Percentiles rank a stretch among this genome's conserved stretches.
These are phyloP conservation scores for Apocrypta bakeri DNA, from an alignment of 1,140 invertebrate genomes.

Conservation along the genomic window DNA sequence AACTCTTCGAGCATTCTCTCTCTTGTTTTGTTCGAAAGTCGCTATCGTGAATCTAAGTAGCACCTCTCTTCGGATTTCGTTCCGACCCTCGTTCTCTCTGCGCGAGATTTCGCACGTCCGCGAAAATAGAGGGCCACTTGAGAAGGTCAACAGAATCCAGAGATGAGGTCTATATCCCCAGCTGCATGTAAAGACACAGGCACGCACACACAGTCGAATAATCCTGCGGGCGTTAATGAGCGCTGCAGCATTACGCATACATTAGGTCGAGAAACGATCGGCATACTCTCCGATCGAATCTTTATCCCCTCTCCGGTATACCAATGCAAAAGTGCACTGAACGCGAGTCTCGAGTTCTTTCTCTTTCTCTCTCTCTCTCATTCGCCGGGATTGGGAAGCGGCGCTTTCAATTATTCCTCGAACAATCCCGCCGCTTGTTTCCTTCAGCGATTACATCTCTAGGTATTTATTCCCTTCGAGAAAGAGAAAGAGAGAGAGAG, in stretches of 20 bases:
- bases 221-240: constrained; percentile 69
- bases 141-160: constrained; percentile 51
- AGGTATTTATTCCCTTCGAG: constrained; percentile 70
- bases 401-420: constrained; percentile 75
- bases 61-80: background rate
- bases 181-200: background rate
- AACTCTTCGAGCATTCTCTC: background rate
- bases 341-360: constrained; percentile 5
- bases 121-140: constrained; percentile 30
- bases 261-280: constrained; percentile 69
- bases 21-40: background rate
- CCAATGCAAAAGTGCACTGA: constrained; percentile 30
- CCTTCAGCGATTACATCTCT: constrained; percentile 74
- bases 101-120: constrained; percentile 27
- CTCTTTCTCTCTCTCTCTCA: constrained; percentile 33
- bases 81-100: background rate
- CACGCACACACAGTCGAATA: background rate
- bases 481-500: background rate
- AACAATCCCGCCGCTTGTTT: constrained; percentile 75
- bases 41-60: constrained; percentile 6
- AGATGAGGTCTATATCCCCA: constrained; percentile 68
- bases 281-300: constrained; percentile 65
- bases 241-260: constrained; percentile 71
- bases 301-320: constrained; percentile 31
- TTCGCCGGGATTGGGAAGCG: constrained; percentile 59